These are phyloP conservation scores for Syndactyla subalaris DNA, from an alignment of 2,797 vertebrate genomes.

Conservation along the genomic window DNA sequence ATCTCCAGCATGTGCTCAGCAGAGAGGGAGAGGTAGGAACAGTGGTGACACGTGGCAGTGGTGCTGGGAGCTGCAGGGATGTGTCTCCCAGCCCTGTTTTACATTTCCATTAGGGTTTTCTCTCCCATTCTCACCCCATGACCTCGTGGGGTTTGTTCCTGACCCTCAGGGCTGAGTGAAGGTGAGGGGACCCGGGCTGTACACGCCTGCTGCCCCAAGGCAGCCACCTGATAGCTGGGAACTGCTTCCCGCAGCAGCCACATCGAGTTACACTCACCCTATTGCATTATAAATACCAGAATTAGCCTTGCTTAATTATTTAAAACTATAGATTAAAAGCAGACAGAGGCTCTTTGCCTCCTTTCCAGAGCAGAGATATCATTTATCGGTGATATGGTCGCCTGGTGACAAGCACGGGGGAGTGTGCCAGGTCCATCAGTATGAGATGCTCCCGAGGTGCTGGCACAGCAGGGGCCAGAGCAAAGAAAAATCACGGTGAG, in stretches of 20 bases:
- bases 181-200: accelerated
- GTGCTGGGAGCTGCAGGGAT: not conserved
- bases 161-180: not conserved
- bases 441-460: not conserved
- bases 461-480: not conserved
- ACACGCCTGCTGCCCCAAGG: accelerated
- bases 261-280: constrained; percentile 34
- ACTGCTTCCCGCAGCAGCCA: not conserved
- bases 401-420: not conserved
- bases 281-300: constrained; percentile 58
- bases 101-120: not conserved
- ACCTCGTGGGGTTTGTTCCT: not conserved
- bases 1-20: not conserved
- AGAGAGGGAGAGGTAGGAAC: not conserved
- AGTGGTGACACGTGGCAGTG: not conserved
- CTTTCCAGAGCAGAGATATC: constrained; percentile 8
- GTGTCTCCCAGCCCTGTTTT: not conserved
- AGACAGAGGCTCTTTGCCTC: constrained; percentile 36
- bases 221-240: not conserved
- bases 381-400: constrained; percentile 24
- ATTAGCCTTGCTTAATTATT: constrained; percentile 71
- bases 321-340: constrained; percentile 57
- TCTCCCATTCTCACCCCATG: not conserved
- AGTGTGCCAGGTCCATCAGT: not conserved
- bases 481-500: not conserved